Evolutionary conservation across 2,888 invertebrate genomes (phyloP).

Genomic region (Macrophya annulata): DNA sequence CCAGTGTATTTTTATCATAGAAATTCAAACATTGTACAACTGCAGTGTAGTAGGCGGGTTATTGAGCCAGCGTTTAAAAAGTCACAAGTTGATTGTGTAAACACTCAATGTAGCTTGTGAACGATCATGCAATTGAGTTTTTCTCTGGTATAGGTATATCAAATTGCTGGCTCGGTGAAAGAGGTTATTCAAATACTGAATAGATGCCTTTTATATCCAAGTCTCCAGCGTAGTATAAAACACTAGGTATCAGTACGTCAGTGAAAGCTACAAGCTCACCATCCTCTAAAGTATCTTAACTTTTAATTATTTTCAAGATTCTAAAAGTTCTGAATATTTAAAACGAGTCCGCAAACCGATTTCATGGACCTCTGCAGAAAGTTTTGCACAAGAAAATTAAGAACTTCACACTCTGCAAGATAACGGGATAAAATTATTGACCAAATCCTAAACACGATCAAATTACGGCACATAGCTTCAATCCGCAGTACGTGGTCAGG

Average conservation of each 20-base stretch:
- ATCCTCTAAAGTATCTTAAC: background rate
- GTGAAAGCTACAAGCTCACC: background rate
- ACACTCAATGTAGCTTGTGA: background rate
- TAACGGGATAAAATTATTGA: slow-evolving; percentile 17
- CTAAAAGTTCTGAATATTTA: background rate
- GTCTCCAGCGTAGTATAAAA: background rate
- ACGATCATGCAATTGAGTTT: slow-evolving; percentile 21
- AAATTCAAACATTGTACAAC: background rate
- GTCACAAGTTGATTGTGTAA: slow-evolving; percentile 15
- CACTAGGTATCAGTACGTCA: background rate
- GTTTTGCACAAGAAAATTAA: background rate
- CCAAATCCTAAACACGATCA: slow-evolving; percentile 32
- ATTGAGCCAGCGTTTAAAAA: background rate
- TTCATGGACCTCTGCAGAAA: background rate
- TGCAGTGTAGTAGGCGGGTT: background rate
- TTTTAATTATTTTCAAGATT: background rate
- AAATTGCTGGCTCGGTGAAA: slow-evolving; percentile 16
- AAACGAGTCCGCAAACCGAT: background rate
- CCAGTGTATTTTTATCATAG: background rate
- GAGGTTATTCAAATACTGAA: background rate
- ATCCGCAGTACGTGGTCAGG: slow-evolving; percentile 39
- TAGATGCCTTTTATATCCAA: background rate
- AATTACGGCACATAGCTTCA: slow-evolving; percentile 16
- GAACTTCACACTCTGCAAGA: background rate
- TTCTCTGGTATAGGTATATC: background rate